These are phyloP conservation scores for Hecatera dysodea DNA, from an alignment of 2,888 invertebrate genomes.

Conservation along the genomic window DNA sequence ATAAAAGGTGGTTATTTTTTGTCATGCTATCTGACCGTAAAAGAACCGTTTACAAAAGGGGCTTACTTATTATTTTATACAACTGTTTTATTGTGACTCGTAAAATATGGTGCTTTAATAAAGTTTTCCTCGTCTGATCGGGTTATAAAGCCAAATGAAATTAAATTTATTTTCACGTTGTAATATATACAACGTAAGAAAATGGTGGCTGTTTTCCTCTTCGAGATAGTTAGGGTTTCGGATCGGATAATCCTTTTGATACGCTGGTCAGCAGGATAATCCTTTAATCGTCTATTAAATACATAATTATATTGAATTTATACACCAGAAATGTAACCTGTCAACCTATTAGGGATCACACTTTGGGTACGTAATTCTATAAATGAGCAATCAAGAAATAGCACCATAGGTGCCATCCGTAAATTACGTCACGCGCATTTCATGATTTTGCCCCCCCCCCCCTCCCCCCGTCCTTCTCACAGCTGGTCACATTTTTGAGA, in stretches of 20 bases:
- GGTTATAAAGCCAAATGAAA: slow-evolving; percentile 30
- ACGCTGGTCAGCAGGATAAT: background rate
- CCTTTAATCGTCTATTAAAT: background rate
- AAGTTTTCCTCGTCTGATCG: slow-evolving; percentile 36
- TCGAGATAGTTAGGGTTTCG: background rate
- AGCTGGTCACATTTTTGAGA: too few relatives aligned
- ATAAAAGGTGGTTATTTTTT: background rate
- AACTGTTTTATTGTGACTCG: slow-evolving; percentile 42
- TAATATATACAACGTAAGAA: slow-evolving; percentile 18
- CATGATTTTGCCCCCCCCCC: too few relatives aligned
- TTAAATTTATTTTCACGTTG: slow-evolving; percentile 30
- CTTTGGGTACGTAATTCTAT: background rate
- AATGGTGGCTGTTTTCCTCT: background rate
- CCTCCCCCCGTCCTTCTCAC: too few relatives aligned
- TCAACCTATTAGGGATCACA: background rate
- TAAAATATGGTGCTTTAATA: slow-evolving; percentile 41
- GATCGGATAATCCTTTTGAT: background rate
- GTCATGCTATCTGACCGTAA: background rate
- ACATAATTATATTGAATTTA: too few relatives aligned
- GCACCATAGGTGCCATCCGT: too few relatives aligned
- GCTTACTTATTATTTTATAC: slow-evolving; percentile 29
- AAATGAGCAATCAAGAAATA: too few relatives aligned
- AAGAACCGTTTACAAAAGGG: slow-evolving; percentile 26
- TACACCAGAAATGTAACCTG: too few relatives aligned
- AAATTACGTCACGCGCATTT: too few relatives aligned